Conservation (phyloP, 2,113 vertebrate genomes). For the Ginglymostoma cirratum region DNA sequence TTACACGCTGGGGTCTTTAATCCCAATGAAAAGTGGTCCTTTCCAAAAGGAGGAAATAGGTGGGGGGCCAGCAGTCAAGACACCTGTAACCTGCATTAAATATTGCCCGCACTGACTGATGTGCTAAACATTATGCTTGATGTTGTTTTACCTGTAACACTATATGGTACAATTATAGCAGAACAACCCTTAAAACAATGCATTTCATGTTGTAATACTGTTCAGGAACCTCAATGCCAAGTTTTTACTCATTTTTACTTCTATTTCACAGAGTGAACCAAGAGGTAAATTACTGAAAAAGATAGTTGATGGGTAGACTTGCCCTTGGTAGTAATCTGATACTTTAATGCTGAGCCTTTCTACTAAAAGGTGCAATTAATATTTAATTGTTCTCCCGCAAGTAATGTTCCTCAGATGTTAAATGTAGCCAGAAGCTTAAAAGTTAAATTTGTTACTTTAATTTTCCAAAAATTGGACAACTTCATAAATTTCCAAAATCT, state of each 20-base stretch:
- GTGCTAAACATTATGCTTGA: not conserved
- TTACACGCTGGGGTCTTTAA: too few relatives aligned
- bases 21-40: too few relatives aligned
- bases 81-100: too few relatives aligned
- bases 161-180: not conserved
- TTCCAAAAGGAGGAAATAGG: too few relatives aligned
- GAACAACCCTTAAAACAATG: not conserved
- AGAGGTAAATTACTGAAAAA: not conserved
- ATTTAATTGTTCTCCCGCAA: not conserved
- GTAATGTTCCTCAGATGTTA: not conserved
- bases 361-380: not conserved
- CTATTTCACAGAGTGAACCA: not conserved
- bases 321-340: not conserved
- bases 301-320: not conserved
- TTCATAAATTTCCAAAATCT: not conserved
- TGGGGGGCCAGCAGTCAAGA: too few relatives aligned
- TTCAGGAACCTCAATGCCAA: not conserved
- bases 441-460: not conserved
- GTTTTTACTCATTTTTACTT: not conserved
- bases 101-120: not conserved
- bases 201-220: not conserved
- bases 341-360: not conserved
- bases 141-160: not conserved
- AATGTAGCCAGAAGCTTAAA: not conserved
- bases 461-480: not conserved